Evolutionary conservation across 2,888 invertebrate species (phyloP).

Genomic region (Trichopria drosophilae): DNA sequence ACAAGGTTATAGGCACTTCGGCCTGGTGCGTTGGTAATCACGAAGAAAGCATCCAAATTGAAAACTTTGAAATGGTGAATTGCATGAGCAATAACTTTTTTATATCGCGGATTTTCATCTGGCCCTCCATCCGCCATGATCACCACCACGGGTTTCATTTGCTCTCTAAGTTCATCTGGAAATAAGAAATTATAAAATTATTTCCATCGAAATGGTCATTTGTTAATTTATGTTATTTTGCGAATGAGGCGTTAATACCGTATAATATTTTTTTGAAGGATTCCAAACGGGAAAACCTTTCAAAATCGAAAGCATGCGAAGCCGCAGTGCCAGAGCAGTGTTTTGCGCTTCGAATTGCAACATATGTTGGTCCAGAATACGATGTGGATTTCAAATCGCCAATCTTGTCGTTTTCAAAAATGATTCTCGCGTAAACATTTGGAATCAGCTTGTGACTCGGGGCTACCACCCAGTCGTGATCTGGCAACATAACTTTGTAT

Average conservation of each 20-base stretch:
- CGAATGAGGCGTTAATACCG: constrained; percentile 24
- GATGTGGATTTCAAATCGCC: too few species aligned
- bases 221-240: too few species aligned
- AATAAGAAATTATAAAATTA: too few species aligned
- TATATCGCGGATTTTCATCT: constrained; percentile 30
- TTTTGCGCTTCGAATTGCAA: constrained; percentile 47
- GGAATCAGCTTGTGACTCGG: too few species aligned
- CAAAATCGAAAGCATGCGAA: constrained; percentile 32
- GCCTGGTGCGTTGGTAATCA: constrained; percentile 48
- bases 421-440: too few species aligned
- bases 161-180: too few species aligned
- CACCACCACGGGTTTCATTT: constrained; percentile 43
- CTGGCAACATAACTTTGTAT: constrained; percentile 39
- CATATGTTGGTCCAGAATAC: constrained; percentile 54
- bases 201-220: too few species aligned
- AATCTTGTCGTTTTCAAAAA: too few species aligned
- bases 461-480: too few species aligned
- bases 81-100: constrained; percentile 31
- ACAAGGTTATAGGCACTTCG: constrained; percentile 47
- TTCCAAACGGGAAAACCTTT: constrained; percentile 19
- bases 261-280: constrained; percentile 32
- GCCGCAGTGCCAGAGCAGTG: constrained; percentile 39
- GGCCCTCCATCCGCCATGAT: constrained; percentile 39
- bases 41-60: constrained; percentile 40
- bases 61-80: constrained; percentile 36